Evolutionary conservation across 2,797 vertebrate species (phyloP), one percentile per base, ranked within the genome.

Genomic region (Perodicticus potto): DNA sequence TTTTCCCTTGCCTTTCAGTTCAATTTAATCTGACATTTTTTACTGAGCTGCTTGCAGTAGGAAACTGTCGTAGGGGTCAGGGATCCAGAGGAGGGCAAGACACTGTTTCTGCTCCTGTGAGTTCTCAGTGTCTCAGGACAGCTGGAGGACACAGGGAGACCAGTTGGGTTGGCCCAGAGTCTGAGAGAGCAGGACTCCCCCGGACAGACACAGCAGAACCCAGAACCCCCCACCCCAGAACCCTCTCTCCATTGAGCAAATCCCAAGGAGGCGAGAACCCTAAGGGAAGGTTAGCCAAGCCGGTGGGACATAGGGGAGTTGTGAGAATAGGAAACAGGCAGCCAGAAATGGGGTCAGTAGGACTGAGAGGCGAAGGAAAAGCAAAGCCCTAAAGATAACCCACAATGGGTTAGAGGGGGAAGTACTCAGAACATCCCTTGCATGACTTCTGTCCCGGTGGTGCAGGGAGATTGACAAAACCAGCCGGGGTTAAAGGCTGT

Each of bases 361-460:
- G 57, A 61, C 49, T 88, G 72, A 84, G 32, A 3, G 12, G 10
- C 23, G 14, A 32, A 25, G 27, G 92, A 45, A 95, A 57, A 88
- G 29, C 10, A 63, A 94, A 97, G 61, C 82, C 34, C 63, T 87
- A 67, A 63, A 88, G 93, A 45, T 77, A 92, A 59, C 27, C 69
- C 45, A 17, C 67, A 69, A 55, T 32, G 81, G 59, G 49, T 80
- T 34, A 61, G 72, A 92, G 91, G 80, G 70, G 81, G 45, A 80
- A 74, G 65, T 49, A 22, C 32, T 61, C 40, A 40, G 85, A 57
- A 40, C 70, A 72, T 70, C 27, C 12, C 0, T 65, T 16, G 0
- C 49, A 0, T 2, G 4, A 25, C 43, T 69, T 74, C 74, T 55
- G 49, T 53, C 32, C 55, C 55, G n/a, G 76, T 0, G 7, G 4